Percentiles rank a stretch among this genome's conserved stretches.
Conservation (phyloP, 2,113 vertebrate species). For the Nothocercus julius region DNA sequence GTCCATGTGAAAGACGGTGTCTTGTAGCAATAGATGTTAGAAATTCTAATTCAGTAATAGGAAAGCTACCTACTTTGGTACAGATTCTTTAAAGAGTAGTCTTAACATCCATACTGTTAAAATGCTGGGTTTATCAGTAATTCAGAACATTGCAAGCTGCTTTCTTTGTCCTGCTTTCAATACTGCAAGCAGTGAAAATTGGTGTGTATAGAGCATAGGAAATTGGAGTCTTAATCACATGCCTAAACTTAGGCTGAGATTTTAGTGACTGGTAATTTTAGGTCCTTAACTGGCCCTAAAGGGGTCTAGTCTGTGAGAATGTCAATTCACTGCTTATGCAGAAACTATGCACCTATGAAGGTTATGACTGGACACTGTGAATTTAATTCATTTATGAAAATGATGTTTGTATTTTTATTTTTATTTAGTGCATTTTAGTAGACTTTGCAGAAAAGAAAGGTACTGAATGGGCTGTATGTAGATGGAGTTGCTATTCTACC, state of each 20-base stretch:
- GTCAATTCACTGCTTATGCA: not conserved
- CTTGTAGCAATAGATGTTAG: not conserved
- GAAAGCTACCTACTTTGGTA: not conserved
- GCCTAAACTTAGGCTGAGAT: not conserved
- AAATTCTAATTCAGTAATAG: not conserved
- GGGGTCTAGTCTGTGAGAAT: not conserved
- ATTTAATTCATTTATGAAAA: not conserved
- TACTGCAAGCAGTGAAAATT: not conserved
- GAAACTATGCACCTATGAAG: not conserved
- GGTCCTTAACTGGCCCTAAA: not conserved
- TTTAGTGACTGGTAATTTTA: not conserved
- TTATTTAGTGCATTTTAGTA: not conserved
- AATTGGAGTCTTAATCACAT: not conserved
- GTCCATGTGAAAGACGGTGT: not conserved
- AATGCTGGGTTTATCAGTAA: not conserved
- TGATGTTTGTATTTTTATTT: no score
- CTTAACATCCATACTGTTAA: not conserved
- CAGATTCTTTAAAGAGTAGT: not conserved
- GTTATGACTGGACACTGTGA: not conserved
- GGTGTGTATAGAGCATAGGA: fast-evolving
- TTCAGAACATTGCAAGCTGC: not conserved
- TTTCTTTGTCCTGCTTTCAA: not conserved
- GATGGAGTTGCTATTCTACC: not conserved
- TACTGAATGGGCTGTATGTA: not conserved
- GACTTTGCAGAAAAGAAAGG: not conserved